These are phyloP conservation scores for Thyatira batis DNA, from an alignment of 2,888 invertebrate genomes.

Conservation along the genomic window DNA sequence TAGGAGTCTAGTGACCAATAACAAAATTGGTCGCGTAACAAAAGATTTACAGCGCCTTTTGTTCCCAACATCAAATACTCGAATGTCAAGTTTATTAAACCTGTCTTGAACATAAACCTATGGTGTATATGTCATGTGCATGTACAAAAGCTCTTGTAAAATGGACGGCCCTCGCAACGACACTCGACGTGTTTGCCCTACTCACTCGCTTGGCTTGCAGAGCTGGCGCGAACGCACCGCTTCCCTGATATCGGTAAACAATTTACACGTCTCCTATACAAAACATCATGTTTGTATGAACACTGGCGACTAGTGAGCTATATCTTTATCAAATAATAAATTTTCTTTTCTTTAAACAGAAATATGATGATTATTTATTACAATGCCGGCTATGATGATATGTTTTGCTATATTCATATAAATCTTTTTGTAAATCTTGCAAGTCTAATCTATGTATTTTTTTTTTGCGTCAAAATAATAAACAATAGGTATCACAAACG, in stretches of 20 bases:
- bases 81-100: not conserved
- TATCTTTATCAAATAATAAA: not conserved
- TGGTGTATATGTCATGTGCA: slow-evolving; percentile 24
- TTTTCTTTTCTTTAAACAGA: not conserved
- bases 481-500: too few species aligned
- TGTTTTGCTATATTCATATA: too few species aligned
- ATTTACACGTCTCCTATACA: slow-evolving; percentile 39
- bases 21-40: not conserved
- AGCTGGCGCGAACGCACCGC: slow-evolving; percentile 28
- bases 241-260: slow-evolving; percentile 53
- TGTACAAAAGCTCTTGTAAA: slow-evolving; percentile 28
- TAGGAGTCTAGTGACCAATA: not conserved
- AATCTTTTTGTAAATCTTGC: too few species aligned
- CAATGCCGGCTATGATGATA: too few species aligned
- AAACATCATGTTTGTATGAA: slow-evolving; percentile 8
- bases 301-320: slow-evolving; percentile 7
- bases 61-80: not conserved
- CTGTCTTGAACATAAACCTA: not conserved
- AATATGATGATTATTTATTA: too few species aligned
- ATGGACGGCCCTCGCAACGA: slow-evolving; percentile 29
- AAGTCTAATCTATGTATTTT: too few species aligned
- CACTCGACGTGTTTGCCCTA: slow-evolving; percentile 33
- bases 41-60: not conserved
- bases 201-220: not conserved
- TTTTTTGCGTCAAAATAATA: too few species aligned